Evolutionary conservation across 2,797 vertebrate genomes (phyloP).

Genomic region (Liasis olivaceus): DNA sequence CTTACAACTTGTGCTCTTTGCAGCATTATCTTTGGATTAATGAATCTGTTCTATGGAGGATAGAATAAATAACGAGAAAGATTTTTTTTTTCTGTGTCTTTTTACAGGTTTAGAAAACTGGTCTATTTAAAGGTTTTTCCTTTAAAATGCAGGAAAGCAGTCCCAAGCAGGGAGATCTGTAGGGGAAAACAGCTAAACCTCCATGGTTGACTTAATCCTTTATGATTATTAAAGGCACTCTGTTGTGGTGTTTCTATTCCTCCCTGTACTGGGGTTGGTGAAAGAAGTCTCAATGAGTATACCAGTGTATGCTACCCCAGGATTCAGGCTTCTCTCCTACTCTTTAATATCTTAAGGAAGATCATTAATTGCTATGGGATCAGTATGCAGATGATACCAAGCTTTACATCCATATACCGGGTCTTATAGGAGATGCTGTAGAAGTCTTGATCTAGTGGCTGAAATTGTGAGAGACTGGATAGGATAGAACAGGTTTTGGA

Average conservation of each 20-base stretch:
- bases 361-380: neutral
- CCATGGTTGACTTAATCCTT: neutral
- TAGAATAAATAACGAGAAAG: neutral
- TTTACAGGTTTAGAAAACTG: neutral
- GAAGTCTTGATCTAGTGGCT: neutral
- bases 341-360: neutral
- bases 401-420: neutral
- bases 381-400: neutral
- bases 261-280: neutral
- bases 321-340: neutral
- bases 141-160: neutral
- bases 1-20: neutral
- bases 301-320: neutral
- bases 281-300: neutral
- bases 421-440: neutral
- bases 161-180: neutral
- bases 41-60: conserved; percentile 49
- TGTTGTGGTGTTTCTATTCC: neutral
- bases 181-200: neutral
- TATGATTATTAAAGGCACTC: neutral
- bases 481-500: neutral
- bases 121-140: neutral
- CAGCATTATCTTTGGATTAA: conserved; percentile 37
- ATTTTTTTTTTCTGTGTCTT: neutral
- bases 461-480: neutral